Conservation (phyloP, 2,888 invertebrate species). For the Tetramorium bicarinatum region DNA sequence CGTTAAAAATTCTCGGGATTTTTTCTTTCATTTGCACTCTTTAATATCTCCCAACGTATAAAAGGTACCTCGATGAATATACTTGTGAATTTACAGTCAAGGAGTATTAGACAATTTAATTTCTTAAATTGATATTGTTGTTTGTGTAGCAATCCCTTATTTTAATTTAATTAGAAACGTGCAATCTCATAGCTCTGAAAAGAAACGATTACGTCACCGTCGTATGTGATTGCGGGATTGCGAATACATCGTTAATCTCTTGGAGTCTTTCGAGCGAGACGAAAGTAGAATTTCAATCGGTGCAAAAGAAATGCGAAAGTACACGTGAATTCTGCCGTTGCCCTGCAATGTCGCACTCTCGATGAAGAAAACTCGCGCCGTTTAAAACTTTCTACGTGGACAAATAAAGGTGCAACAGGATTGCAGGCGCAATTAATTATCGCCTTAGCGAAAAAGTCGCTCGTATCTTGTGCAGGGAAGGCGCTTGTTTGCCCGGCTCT, state of each 20-base stretch:
- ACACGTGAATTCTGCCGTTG: not conserved
- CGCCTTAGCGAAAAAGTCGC: constrained; percentile 42
- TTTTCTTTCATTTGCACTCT: constrained; percentile 5
- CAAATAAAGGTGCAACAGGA: constrained; percentile 40
- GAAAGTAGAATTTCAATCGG: not conserved
- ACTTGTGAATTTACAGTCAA: not conserved
- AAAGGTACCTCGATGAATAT: not conserved
- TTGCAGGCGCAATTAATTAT: constrained; percentile 42
- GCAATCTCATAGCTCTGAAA: not conserved
- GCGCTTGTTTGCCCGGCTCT: constrained; percentile 39
- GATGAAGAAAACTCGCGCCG: not conserved
- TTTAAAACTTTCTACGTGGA: constrained; percentile 35
- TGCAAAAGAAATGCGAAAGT: constrained; percentile 11
- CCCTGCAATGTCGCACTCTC: not conserved
- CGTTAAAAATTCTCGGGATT: constrained; percentile 13
- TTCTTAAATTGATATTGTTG: constrained; percentile 1
- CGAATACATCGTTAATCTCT: not conserved
- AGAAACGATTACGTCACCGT: not conserved
- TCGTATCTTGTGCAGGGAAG: constrained; percentile 8
- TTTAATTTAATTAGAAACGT: constrained; percentile 1
- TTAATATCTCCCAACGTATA: not conserved
- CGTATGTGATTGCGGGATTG: not conserved
- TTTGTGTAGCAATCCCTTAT: not conserved
- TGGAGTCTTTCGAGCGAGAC: not conserved
- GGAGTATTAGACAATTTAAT: not conserved